Evolutionary conservation across 2,797 vertebrate genomes (phyloP), one percentile per base, ranked within the genome.

Genomic region (Micrastur ruficollis): DNA sequence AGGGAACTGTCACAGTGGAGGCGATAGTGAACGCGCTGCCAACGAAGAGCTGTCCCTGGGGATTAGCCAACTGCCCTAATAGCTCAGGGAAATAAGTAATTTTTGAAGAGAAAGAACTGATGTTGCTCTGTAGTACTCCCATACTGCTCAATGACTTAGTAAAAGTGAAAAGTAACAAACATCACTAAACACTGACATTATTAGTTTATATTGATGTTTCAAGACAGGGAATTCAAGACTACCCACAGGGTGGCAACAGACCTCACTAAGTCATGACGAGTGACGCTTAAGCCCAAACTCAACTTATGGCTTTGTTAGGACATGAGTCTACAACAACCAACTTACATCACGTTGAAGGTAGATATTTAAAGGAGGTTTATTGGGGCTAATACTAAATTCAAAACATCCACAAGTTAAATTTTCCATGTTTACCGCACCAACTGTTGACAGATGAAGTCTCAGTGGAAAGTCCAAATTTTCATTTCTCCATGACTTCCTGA

Each of bases 311-410:
- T 87, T 82, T 70, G 59, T 67, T 5, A 76, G 34, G 81, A 91
- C 1, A 4, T 46, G 9, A 83, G 40, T 93, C 87, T 95, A 87
- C 63, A 97, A 95, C 96, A 97, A 97, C 94, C 86, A 91, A 85
- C 71, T 96, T 97, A 93, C 78, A 96, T 94, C 95, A 81, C 23
- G 5, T 58, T 93, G 72, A 95, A 85, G 38, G 53, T 62, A 89
- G 68, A 14, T 95, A 82, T 85, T 90, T 83, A 92, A 96, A 94
- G 67, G 93, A 95, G 90, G 68, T 97, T 96, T 97, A 95, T 95
- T 97, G 0, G 94, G 93, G 93, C 97, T 82, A 96, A 89, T 84
- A 89, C 84, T 93, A 89, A 97, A 91, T 74, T 86, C 84, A 89
- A 89, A 91, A 96, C 97, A 97, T 84, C 92, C 78, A 95, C 90